Conservation (phyloP, 2,797 vertebrate genomes). For the Acomys russatus region DNA sequence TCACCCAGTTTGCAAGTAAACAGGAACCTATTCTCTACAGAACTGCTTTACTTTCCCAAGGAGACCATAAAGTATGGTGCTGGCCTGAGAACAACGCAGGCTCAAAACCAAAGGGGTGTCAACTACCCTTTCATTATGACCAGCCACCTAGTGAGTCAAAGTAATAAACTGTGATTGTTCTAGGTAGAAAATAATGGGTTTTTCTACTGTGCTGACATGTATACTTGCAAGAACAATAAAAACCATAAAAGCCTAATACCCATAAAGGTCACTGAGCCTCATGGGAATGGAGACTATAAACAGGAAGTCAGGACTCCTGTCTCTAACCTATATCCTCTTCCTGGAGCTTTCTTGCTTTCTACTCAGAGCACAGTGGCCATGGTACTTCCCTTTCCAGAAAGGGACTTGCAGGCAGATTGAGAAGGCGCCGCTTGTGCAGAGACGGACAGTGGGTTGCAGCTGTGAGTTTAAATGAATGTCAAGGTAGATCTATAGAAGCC, state of each 20-base stretch:
- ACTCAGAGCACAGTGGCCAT: neutral
- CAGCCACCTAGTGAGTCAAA: conserved; percentile 18
- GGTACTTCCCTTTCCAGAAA: neutral
- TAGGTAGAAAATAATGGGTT: neutral
- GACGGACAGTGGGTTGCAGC: neutral
- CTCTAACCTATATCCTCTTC: neutral
- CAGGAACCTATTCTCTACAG: neutral
- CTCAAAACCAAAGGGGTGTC: neutral
- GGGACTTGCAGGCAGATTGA: neutral
- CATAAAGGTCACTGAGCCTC: neutral
- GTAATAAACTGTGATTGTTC: neutral
- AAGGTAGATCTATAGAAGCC: neutral
- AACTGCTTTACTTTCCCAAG: conserved; percentile 11
- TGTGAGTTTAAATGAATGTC: neutral
- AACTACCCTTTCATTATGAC: neutral
- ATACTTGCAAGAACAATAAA: conserved; percentile 27
- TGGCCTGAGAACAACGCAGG: neutral
- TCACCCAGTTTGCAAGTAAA: conserved; percentile 12
- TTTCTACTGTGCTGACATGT: neutral
- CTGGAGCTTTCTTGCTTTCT: neutral
- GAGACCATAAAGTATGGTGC: neutral
- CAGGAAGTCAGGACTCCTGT: neutral
- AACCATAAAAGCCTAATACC: conserved; percentile 28
- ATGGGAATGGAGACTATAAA: neutral
- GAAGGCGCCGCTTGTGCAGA: neutral